Base-by-base conservation (phyloP, 2,888 invertebrate species). In the Dicyrtomina minuta region DNA sequence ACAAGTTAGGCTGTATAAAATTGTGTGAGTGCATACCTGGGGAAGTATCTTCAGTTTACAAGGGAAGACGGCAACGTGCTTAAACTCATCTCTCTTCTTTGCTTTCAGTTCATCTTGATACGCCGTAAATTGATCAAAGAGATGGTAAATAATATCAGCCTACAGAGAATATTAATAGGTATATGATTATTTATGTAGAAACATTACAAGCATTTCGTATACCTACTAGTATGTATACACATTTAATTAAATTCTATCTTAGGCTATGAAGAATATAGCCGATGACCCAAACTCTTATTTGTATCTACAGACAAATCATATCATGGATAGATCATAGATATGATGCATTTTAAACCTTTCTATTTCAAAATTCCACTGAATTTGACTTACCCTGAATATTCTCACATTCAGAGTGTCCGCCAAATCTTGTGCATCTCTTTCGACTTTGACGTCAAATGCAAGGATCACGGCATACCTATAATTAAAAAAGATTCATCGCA, bases 361-460 rank as follows among this genome's bases (percentile, higher is more conserved):
- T n/a, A n/a, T n/a, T n/a, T n/a, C n/a, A n/a, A 33, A 33, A 33
- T 33, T 33, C 33, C 33, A 8, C n/a, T n/a, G n/a, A n/a, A n/a
- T n/a, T n/a, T 33, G 3, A 17, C 41, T 59, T 70, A 77, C 77
- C 68, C 75, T 82, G 87, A 99, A 99, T 82, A 99, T 94, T 84
- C 91, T 93, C 66, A 97, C 95, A 68, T 93, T 93, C 72, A 96
- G 83, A 70, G 88, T 87, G 82, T 99, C 98, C 0, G 99, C 99
- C 83, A 98, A 84, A 80, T 97, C 96, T 84, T 99, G 98, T 1
- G 98, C 99, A 81, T 99, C 99, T 70, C 93, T 88, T 82, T 99
- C 99, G 68, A 98, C 89, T 85, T 96, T 96, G 22, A 99, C 99
- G 83, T 99, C 99, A 82, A 99, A 99, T n/a, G 99, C 99, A 79